A percentile compares a stretch with the other conserved stretches of the same genome.
phyloP scores from a whole-genome alignment of 2,888 invertebrate genomes.

The Hemistola chrysoprasaria region DNA sequence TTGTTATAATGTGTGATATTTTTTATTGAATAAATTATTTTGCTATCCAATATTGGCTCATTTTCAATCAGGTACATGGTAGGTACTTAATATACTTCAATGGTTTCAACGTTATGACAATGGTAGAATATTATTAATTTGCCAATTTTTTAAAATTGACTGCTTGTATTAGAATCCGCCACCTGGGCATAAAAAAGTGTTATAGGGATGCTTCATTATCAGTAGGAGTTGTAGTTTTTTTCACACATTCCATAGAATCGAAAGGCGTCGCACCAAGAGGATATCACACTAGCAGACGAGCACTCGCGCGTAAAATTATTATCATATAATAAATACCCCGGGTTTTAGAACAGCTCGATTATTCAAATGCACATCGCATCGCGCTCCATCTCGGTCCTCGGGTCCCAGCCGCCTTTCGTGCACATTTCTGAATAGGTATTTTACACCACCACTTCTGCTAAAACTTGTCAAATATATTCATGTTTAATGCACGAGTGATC shows the following conservation, averaged over 20 bases:
- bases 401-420: slow-evolving; percentile 39
- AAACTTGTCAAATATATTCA: slow-evolving; percentile 78
- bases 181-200: slow-evolving; percentile 43
- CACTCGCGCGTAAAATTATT: slow-evolving; percentile 78
- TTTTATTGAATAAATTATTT: no score
- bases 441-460: slow-evolving; percentile 57
- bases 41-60: no score
- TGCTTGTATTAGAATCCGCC: slow-evolving; percentile 42
- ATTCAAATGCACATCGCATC: slow-evolving; percentile 73
- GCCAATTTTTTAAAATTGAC: no score
- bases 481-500: slow-evolving; percentile 72
- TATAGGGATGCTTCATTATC: slow-evolving; percentile 33
- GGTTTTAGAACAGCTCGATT: slow-evolving; percentile 69
- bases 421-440: slow-evolving; percentile 59
- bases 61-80: no score
- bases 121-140: no score
- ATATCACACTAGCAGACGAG: slow-evolving; percentile 48
- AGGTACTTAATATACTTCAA: no score
- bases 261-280: slow-evolving; percentile 43
- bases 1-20: no score
- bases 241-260: slow-evolving; percentile 67
- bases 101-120: no score
- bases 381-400: slow-evolving; percentile 36
- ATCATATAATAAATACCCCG: slow-evolving; percentile 71
- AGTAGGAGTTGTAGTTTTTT: slow-evolving; percentile 54